Base-by-base conservation (phyloP, 1,140 invertebrate genomes). In the Drosophila ercepeae region DNA sequence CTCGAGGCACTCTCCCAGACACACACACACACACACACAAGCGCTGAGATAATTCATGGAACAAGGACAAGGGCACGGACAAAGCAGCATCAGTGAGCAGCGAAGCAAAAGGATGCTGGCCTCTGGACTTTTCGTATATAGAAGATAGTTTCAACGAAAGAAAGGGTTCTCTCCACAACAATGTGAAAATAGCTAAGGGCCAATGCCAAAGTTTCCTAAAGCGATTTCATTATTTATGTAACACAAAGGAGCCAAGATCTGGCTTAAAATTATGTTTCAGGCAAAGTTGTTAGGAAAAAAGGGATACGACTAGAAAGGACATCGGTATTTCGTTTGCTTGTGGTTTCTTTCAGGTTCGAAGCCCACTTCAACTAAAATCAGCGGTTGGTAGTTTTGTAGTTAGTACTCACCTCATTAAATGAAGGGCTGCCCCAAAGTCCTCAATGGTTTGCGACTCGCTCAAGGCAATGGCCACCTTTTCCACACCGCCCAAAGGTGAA, bases 371-470 rank as follows among this genome's bases (percentile, higher is more conserved):
- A n/a, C n/a, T n/a, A n/a, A n/a, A n/a, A n/a, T n/a, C n/a, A n/a
- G n/a, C 29, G 2, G 29, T 11, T n/a, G 29, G 9, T 32, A 32
- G 29, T 11, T 11, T 3, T 32, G 3, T 44, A 34, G 21, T n/a
- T 25, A 19, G 19, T 32, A 58, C 79, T 89, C 74, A 91, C 90
- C 90, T 86, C 91, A 91, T 91, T 67, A 91, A 64, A 76, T 90
- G 91, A 44, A 91, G 48, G 68, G 91, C 91, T 16, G 91, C 91
- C 27, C 91, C 90, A 60, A 91, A 91, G 75, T 91, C 91, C 92
- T 98, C 97, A 89, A 99, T 97, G 8, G 98, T 99, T 92, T 98
- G 97, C 11, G 97, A 98, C 93, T 99, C 98, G 98, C 93, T 69
- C 91, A 99, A 92, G 55, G 98, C 97, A 77, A 99, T 98, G 67